phyloP scores from a whole-genome alignment of 2,888 invertebrate genomes.

The Gandaritis pyraliata region DNA sequence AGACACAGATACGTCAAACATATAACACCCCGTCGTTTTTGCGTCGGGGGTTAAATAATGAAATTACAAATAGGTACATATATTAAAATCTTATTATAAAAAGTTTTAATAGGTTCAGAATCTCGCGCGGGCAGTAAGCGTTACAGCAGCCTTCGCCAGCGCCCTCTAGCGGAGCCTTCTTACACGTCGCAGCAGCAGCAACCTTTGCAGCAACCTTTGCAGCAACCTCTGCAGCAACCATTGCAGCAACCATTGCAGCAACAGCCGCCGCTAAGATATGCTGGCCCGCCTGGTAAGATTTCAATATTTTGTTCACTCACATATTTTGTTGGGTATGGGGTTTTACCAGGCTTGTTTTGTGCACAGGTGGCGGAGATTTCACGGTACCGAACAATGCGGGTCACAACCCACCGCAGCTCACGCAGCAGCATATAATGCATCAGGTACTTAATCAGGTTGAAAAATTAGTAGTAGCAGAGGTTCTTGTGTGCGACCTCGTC shows the following conservation, averaged over 20 bases:
- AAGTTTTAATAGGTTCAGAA: conserved; percentile 42
- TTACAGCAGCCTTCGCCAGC: conserved; percentile 84
- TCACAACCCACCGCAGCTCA: conserved; percentile 27
- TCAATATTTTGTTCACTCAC: not conserved
- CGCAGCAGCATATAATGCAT: conserved; percentile 39
- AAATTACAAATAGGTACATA: no score
- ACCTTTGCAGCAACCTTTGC: conserved; percentile 38
- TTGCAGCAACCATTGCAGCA: conserved; percentile 31
- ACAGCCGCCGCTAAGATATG: conserved; percentile 58
- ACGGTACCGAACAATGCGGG: conserved; percentile 20
- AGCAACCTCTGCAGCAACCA: conserved; percentile 16
- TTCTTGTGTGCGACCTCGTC: no score
- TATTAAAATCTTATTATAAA: no score
- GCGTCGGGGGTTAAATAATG: no score
- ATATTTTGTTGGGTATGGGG: no score
- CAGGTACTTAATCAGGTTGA: conserved; percentile 25
- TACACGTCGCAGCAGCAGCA: conserved; percentile 60
- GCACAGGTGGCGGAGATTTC: conserved; percentile 32
- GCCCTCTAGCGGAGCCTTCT: conserved; percentile 84
- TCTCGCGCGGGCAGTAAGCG: conserved; percentile 80
- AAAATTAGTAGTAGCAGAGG: no score
- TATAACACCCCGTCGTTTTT: no score
- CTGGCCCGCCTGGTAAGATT: conserved; percentile 53
- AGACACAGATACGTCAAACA: no score
- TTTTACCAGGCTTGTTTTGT: not conserved